phyloP scores from a whole-genome alignment of 2,113 vertebrate genomes.

The Siniperca knerii region DNA sequence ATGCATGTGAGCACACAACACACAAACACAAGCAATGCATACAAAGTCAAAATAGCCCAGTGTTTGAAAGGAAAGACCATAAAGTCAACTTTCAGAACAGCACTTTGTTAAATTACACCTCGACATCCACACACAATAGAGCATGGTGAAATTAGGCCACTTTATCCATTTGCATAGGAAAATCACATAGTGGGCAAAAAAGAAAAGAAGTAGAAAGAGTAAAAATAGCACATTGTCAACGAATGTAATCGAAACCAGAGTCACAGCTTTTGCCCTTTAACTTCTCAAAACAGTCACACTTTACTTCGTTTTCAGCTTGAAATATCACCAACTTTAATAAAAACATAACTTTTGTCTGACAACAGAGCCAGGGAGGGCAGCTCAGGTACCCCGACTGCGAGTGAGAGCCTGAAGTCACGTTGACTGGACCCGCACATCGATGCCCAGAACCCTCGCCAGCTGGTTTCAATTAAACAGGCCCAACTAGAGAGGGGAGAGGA shows the following conservation, averaged over 20 bases:
- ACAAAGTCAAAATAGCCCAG: slow-evolving; percentile 31
- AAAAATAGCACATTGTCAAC: slow-evolving; percentile 67
- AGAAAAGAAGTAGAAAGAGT: slow-evolving; percentile 15
- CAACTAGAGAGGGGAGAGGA: slow-evolving; percentile 50
- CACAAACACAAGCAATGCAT: slow-evolving; percentile 21
- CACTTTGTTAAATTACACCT: slow-evolving; percentile 68
- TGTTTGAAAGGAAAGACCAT: slow-evolving; percentile 52
- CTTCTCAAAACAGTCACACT: slow-evolving; percentile 33
- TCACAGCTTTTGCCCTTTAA: slow-evolving; percentile 4
- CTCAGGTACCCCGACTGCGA: slow-evolving; percentile 49
- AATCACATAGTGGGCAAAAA: slow-evolving; percentile 46
- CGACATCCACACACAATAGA: slow-evolving; percentile 49
- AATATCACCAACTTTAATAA: slow-evolving; percentile 39
- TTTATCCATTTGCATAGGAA: slow-evolving; percentile 49
- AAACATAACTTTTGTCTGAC: slow-evolving; percentile 51
- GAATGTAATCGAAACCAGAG: slow-evolving; percentile 65
- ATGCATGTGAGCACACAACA: not conserved
- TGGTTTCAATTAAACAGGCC: slow-evolving; percentile 72
- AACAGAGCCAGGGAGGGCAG: slow-evolving; percentile 36
- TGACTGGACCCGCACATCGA: slow-evolving; percentile 37
- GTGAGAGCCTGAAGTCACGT: slow-evolving; percentile 55
- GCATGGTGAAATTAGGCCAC: slow-evolving; percentile 49
- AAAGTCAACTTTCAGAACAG: slow-evolving; percentile 36
- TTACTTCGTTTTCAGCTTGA: slow-evolving; percentile 24
- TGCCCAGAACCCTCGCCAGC: slow-evolving; percentile 68